Conservation (phyloP, 1,140 invertebrate genomes). For the Lepidurus couesii region DNA sequence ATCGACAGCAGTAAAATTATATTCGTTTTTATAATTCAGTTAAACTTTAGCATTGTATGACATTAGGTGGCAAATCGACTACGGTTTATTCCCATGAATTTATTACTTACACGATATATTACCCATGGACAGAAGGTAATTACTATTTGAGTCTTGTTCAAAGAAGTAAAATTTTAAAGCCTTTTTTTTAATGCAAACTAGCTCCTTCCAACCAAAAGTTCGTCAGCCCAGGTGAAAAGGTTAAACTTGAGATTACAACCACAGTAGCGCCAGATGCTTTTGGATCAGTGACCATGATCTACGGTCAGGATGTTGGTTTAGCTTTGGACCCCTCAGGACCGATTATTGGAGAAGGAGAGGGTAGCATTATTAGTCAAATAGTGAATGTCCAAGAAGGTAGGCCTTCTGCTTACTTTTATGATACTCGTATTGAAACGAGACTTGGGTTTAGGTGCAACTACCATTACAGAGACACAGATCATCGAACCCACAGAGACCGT, state of each 20-base stretch:
- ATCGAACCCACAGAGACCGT: background rate
- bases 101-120: no score
- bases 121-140: no score
- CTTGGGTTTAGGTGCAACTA: background rate
- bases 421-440: background rate
- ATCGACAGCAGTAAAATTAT: no score
- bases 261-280: background rate
- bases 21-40: no score
- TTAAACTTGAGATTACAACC: background rate
- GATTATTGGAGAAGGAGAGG: background rate
- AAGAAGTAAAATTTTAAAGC: background rate
- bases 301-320: background rate
- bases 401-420: background rate
- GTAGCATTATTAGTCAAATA: background rate
- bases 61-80: no score
- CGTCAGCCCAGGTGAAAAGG: background rate
- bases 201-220: background rate
- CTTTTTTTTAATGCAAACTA: background rate
- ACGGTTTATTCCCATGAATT: no score
- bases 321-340: background rate
- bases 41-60: no score
- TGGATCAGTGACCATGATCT: background rate
- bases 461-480: background rate
- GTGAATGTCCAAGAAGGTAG: background rate
- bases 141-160: no score